These are phyloP conservation scores for Slavum lentiscoides DNA, from an alignment of 2,888 invertebrate species.

Conservation along the genomic window DNA sequence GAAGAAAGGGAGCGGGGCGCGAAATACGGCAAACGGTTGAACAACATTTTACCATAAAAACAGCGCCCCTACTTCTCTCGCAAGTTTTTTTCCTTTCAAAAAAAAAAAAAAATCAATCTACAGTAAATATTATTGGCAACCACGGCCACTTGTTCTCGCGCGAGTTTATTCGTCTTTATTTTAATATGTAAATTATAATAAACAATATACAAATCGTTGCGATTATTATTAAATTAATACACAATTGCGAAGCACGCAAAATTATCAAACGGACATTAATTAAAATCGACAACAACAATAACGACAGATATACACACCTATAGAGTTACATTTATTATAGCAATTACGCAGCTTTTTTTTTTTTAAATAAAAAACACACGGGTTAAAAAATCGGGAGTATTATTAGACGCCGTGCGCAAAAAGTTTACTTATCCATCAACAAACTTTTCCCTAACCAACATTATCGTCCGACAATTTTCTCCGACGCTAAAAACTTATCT, in stretches of 20 bases:
- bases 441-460: not conserved
- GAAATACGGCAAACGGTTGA: constrained; percentile 37
- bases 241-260: too few relatives aligned
- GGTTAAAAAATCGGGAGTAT: not conserved
- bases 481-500: not conserved
- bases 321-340: too few relatives aligned
- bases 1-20: not conserved
- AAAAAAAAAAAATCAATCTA: constrained; percentile 45
- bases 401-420: not conserved
- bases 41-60: constrained; percentile 35
- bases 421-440: constrained; percentile 22
- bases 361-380: too few relatives aligned
- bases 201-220: too few relatives aligned
- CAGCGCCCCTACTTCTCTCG: not conserved
- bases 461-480: not conserved
- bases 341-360: too few relatives aligned
- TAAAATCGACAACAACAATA: too few relatives aligned
- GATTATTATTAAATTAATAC: too few relatives aligned
- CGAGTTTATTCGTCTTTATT: not conserved
- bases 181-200: too few relatives aligned
- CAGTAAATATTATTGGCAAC: constrained; percentile 10
- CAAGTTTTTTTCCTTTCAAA: not conserved
- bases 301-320: too few relatives aligned
- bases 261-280: too few relatives aligned
- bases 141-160: not conserved